Conservation (phyloP, 2,888 invertebrate species). For the Drosophila mayaguana region DNA sequence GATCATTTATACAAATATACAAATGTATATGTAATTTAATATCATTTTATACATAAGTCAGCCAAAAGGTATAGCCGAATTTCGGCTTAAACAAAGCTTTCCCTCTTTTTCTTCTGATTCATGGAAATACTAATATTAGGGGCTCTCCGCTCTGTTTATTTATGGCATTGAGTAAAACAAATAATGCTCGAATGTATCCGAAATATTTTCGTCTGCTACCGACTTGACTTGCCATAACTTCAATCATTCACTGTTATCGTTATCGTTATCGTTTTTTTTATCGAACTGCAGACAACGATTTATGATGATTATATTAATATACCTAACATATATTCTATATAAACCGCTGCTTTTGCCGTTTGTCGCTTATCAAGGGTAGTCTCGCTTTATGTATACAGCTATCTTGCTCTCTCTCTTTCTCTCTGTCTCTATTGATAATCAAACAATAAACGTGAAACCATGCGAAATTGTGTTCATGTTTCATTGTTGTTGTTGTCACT, state of each 20-base stretch:
- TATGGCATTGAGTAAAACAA: not conserved
- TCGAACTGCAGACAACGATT: constrained; percentile 37
- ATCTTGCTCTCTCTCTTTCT: constrained; percentile 15
- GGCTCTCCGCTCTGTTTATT: not conserved
- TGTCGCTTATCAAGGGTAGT: constrained; percentile 32
- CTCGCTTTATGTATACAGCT: constrained; percentile 1
- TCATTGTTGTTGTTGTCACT: constrained; percentile 31
- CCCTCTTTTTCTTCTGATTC: not conserved
- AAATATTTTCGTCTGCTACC: not conserved
- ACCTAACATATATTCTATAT: not conserved
- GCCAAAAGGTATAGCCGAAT: not conserved
- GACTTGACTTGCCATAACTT: not conserved
- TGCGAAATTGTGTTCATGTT: constrained; percentile 45
- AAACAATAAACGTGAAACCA: constrained; percentile 68
- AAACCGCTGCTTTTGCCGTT: constrained; percentile 18
- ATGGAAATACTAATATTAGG: not conserved
- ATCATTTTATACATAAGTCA: not conserved
- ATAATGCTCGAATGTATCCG: not conserved
- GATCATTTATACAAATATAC: not conserved
- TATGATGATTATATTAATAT: constrained; percentile 29
- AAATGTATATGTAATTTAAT: not conserved
- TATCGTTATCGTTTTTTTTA: constrained; percentile 21
- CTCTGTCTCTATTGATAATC: constrained; percentile 66
- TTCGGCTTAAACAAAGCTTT: not conserved
- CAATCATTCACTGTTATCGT: constrained; percentile 7